Base-by-base conservation (phyloP, 2,113 vertebrate species). In the Condylura cristata region DNA sequence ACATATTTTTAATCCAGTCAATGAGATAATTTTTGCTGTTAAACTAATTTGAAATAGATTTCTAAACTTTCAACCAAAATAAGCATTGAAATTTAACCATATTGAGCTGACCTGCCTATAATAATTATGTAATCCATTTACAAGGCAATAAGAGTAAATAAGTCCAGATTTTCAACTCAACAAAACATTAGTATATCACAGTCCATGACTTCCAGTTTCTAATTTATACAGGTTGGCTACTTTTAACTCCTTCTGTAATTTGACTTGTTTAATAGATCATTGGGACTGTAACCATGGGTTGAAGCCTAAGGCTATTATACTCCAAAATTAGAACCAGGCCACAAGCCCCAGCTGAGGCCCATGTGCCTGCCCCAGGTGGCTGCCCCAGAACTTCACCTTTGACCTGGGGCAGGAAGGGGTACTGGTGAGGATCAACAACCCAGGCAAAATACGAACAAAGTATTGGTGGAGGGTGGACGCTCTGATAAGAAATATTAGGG, bases 31-130 rank as follows among this genome's bases (percentile, higher is more conserved):
- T 65, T 71, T 26, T 37, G 70, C 7, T 41, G 82, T 80, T 28
- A 79, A 51, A 10, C 61, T 63, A 34, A 56, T 68, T 26, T 91
- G 48, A 83, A 89, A 63, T 18, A 48, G 14, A 6, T 34, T 88
- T 82, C 78, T 89, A 78, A 82, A 75, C 60, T 71, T 90, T 53
- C 34, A 30, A 48, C 32, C 16, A 14, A 90, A 86, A 76, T 88
- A 88, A 85, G 53, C 17, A 80, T 24, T 39, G 58, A 72, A 95
- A 24, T 70, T 32, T 68, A 34, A 82, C 28, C 20, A 68, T 8
- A 83, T 3, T 71, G 51, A 92, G 83, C 44, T 39, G 13, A 34
- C 4, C 8, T 22, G n/a, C 58, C 46, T 86, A 11, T 28, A 34
- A 78, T 1, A 58, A 53, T 30, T 76, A 14, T 39, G 0, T n/a